Evolutionary conservation across 2,113 vertebrate genomes (phyloP).

Genomic region (Nibea albiflora): DNA sequence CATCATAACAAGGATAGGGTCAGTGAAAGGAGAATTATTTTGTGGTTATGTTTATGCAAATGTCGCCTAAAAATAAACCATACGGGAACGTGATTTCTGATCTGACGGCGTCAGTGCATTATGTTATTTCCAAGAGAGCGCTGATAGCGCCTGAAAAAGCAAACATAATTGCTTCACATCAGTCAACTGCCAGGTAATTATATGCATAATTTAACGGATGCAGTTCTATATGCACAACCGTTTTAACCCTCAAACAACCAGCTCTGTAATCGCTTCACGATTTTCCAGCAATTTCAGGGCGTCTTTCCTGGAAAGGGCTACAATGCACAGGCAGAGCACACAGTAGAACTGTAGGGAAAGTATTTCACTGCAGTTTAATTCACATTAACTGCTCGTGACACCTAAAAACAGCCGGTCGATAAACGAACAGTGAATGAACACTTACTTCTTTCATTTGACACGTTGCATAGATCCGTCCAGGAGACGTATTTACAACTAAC

Average conservation of each 20-base stretch:
- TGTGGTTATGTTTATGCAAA: background rate
- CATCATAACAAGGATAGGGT: too few relatives aligned
- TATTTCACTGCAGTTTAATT: background rate
- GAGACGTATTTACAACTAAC: background rate
- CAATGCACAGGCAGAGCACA: background rate
- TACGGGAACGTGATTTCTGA: too few relatives aligned
- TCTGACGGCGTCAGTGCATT: background rate
- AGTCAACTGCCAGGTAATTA: constrained; percentile 19
- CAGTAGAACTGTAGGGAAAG: background rate
- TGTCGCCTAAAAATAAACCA: background rate
- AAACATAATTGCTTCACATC: background rate
- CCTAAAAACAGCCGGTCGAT: too few relatives aligned
- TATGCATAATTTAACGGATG: constrained; percentile 17
- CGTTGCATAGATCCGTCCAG: background rate
- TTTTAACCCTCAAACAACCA: background rate
- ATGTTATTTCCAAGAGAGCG: background rate
- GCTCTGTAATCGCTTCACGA: background rate
- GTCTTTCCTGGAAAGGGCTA: background rate
- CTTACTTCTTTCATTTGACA: background rate
- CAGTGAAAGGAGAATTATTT: too few relatives aligned
- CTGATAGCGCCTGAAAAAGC: background rate
- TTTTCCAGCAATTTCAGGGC: background rate
- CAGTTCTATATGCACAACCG: background rate
- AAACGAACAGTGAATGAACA: background rate
- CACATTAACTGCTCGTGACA: background rate